Base-by-base conservation (phyloP, 2,797 vertebrate species). In the Crocodylus rhombifer region DNA sequence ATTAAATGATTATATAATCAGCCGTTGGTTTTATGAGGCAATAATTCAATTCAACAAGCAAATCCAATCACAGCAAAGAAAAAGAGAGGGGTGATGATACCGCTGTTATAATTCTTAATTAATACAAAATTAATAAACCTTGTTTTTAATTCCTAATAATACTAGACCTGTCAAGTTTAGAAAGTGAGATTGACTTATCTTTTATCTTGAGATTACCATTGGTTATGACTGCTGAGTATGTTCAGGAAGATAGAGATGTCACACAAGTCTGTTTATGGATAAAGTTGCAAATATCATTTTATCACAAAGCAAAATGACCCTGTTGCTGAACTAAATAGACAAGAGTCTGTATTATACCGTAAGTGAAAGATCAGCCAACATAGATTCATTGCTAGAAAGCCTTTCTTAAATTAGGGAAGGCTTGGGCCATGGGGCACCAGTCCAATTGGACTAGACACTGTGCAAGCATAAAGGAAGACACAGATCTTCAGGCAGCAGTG, bases 1-100 rank as follows among this genome's bases (percentile, higher is more conserved):
- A 97, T 97, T 97, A 97, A 97, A 95, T 96, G 97, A 97, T 97
- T 97, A 96, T 94, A 96, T 96, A 97, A 97, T 96, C 96, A 96
- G 58, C 83, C 84, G 93, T 96, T 93, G 93, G 89, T 94, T 97
- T 96, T 95, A 96, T 94, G 96, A 96, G 97, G 94, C 94, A 93
- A 95, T 97, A 95, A 96, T 94, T 96, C 93, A 97, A 76, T 96
- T 96, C 96, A 92, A 81, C 76, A 90, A 94, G 77, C 62, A 74
- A 96, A 97, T 96, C 91, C 88, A 88, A 95, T 96, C 96, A 96
- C 73, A 93, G 73, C 92, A 17, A 78, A 90, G 81, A 69, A 96
- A 96, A 97, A 97, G 84, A 82, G 88, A 94, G 92, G 91, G 90
- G 87, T 80, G 89, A 94, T 63, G 28, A 94, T 87, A 94, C 89